phyloP scores from a whole-genome alignment of 2,888 invertebrate genomes.

The Aphelenchoides bicaudatus region DNA sequence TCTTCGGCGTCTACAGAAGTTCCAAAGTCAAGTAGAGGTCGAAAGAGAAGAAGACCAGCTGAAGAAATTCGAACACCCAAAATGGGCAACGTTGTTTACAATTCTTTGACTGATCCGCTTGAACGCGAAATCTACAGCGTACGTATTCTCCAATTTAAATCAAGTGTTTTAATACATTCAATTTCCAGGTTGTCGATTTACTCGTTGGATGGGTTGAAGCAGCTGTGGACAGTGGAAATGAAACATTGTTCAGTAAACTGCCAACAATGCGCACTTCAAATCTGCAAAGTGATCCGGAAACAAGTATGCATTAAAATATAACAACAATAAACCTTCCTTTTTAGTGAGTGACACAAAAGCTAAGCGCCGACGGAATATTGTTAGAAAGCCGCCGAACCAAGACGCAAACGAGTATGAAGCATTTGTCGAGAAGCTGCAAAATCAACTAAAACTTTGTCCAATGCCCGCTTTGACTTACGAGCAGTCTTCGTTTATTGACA shows the following conservation, averaged over 20 bases:
- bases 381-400: conserved; percentile 39
- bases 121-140: conserved; percentile 36
- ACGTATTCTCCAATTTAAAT: too few species aligned
- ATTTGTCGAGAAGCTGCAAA: conserved; percentile 37
- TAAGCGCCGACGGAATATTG: conserved; percentile 50
- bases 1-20: conserved; percentile 25
- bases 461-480: conserved; percentile 29
- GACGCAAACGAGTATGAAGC: conserved; percentile 29
- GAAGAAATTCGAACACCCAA: conserved; percentile 21
- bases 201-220: neutral
- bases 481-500: conserved; percentile 30
- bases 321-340: neutral
- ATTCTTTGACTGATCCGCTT: conserved; percentile 14
- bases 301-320: conserved; percentile 1
- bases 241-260: conserved; percentile 15
- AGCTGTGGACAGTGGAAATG: neutral
- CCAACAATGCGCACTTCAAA: conserved; percentile 11
- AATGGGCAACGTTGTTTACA: conserved; percentile 29
- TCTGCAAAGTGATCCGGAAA: neutral
- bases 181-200: conserved; percentile 8
- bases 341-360: conserved; percentile 35
- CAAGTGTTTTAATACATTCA: conserved; percentile 16
- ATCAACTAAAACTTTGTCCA: conserved; percentile 31
- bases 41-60: conserved; percentile 30
- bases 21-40: conserved; percentile 29